Evolutionary conservation across 1,140 invertebrate species (phyloP), one percentile per base, ranked within the genome.

Genomic region (Lepidurus apus): DNA sequence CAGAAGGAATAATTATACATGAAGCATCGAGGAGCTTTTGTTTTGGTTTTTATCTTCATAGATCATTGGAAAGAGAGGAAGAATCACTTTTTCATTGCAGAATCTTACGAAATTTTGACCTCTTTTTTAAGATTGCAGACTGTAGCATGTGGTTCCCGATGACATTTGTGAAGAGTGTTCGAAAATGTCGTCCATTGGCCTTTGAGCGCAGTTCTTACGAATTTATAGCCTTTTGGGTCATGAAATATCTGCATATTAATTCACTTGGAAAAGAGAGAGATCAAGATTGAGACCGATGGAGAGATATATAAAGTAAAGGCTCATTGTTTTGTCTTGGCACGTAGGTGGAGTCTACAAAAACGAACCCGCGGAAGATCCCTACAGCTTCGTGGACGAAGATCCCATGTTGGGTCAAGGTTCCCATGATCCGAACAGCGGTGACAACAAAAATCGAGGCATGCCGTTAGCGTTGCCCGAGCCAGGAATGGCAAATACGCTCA

Each of bases 371-470:
- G 90, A 90, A 80, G 92, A 93, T 84, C 92, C 92, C 1, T 93
- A 93, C 84, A 92, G 91, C 83, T 93, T 93, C 86, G 92, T 93
- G 34, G 92, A 93, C 83, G 92, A 94, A 83, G 91, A 89, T 13
- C 86, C 82, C 80, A 81, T 78, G 43, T 53, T 78, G 43, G 43
- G 79, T 42, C 45, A 74, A 74, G 73, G 42, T 42, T 65, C 78
- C 9, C 34, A 43, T 42, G 74, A 74, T 53, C 74, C 73, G 9
- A 43, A 73, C 42, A 42, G 13, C 73, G 24, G 45, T 11, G 21
- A 21, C 21, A 65, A 65, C 53, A 65, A 65, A 65, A 65, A 65
- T 17, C 17, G 53, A 65, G 53, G 53, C 53, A 65, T 65, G 53
- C 9, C 53, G 0, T 11, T 65, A 65, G 53, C 53, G 53, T 65